Evolutionary conservation across 1,140 invertebrate species (phyloP).

Genomic region (Drusus annulatus): DNA sequence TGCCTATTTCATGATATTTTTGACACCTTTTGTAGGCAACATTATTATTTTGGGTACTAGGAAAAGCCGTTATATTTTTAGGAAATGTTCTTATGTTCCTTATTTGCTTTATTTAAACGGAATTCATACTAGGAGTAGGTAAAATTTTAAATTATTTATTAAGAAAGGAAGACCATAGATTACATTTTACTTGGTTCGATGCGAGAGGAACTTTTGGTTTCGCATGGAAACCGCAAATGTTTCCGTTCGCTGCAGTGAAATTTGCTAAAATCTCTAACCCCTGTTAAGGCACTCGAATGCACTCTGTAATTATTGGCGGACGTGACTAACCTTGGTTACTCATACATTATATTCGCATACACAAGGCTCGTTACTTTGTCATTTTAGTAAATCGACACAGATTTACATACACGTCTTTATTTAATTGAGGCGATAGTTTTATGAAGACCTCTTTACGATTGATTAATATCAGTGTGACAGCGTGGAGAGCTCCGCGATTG

Average conservation of each 20-base stretch:
- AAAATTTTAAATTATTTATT: no score
- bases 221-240: background rate
- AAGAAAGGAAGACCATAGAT: no score
- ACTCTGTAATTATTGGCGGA: background rate
- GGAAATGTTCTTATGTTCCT: no score
- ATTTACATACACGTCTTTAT: slow-evolving; percentile 15
- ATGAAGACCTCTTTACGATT: slow-evolving; percentile 4
- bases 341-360: background rate
- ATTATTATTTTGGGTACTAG: no score
- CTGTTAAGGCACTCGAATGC: background rate
- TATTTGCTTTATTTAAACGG: no score
- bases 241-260: background rate
- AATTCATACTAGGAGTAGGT: no score
- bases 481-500: slow-evolving; percentile 19
- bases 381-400: background rate
- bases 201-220: background rate
- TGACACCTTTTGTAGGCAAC: no score
- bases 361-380: background rate
- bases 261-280: background rate
- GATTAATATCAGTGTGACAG: slow-evolving; percentile 23
- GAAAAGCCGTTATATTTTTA: no score
- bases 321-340: background rate
- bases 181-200: no score
- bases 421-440: background rate
- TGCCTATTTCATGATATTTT: no score